A percentile compares a stretch with the other conserved stretches of the same genome.
These are phyloP conservation scores for Macropus fuliginosus DNA, from an alignment of 2,797 vertebrate species.

Conservation along the genomic window DNA sequence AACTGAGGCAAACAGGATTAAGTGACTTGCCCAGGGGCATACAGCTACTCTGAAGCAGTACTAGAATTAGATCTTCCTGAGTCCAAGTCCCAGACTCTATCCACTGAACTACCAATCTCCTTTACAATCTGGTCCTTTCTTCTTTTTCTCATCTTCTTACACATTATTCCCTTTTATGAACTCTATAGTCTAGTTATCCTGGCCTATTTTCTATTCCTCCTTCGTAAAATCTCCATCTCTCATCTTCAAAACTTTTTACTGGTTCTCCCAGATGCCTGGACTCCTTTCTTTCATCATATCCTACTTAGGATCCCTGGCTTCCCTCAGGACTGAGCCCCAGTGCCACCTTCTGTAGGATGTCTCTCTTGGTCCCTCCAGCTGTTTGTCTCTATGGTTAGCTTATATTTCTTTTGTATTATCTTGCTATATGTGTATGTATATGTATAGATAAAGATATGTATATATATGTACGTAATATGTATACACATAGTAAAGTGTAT, in stretches of 20 bases:
- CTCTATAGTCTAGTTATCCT: background rate
- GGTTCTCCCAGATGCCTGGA: background rate
- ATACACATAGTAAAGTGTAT: background rate
- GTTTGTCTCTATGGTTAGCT: background rate
- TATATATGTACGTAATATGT: background rate
- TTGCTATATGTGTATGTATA: background rate
- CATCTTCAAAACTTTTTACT: background rate
- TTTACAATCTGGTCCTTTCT: background rate
- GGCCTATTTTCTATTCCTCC: background rate
- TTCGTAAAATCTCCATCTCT: background rate
- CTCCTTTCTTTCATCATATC: background rate
- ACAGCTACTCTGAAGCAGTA: background rate
- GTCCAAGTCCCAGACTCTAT: background rate
- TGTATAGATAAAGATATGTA: background rate
- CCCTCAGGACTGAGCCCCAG: background rate
- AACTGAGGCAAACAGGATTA: background rate
- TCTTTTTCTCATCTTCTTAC: background rate
- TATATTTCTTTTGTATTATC: background rate
- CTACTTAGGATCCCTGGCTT: background rate
- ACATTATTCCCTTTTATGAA: background rate
- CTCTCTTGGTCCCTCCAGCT: background rate
- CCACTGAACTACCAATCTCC: background rate
- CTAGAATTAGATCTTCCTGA: background rate
- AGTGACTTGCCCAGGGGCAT: background rate
- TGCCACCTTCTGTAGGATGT: background rate